Evolutionary conservation across 2,888 invertebrate genomes (phyloP).

Genomic region (Cephus spinipes): DNA sequence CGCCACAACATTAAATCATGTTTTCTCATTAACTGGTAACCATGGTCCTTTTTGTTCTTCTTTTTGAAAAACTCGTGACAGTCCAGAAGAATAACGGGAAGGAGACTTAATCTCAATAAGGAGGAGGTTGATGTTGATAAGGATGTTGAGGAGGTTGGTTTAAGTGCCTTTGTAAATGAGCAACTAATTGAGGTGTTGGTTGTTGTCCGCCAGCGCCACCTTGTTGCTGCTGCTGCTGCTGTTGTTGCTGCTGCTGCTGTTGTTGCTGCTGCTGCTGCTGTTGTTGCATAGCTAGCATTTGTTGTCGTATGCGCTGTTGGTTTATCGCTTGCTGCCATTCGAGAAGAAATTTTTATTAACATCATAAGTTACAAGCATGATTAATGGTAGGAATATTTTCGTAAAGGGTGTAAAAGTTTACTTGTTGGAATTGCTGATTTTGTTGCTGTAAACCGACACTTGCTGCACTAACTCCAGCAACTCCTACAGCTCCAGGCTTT

Average conservation of each 20-base stretch:
- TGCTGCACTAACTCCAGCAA: constrained; percentile 56
- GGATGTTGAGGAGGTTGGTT: constrained; percentile 67
- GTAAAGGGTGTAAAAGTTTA: constrained; percentile 29
- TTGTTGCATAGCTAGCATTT: constrained; percentile 78
- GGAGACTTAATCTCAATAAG: constrained; percentile 60
- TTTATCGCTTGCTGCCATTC: constrained; percentile 57
- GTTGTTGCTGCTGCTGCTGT: constrained; percentile 66
- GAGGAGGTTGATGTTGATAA: constrained; percentile 72
- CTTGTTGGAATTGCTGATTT: constrained; percentile 74
- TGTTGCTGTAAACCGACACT: constrained; percentile 69
- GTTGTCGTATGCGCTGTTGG: constrained; percentile 76
- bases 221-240: constrained; percentile 67
- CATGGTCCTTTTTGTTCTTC: too few species aligned
- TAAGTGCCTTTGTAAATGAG: constrained; percentile 76
- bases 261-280: constrained; percentile 68
- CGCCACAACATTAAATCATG: too few species aligned
- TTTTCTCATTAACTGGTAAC: too few species aligned
- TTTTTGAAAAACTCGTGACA: too few species aligned
- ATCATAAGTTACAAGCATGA: neutral
- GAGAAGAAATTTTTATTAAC: neutral
- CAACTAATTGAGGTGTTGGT: constrained; percentile 74
- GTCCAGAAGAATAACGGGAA: too few species aligned
- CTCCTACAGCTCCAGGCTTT: constrained; percentile 62
- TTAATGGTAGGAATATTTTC: neutral
- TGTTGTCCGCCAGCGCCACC: constrained; percentile 61